Base-by-base conservation (phyloP, 2,797 vertebrate species). In the Oryzias sinensis region DNA sequence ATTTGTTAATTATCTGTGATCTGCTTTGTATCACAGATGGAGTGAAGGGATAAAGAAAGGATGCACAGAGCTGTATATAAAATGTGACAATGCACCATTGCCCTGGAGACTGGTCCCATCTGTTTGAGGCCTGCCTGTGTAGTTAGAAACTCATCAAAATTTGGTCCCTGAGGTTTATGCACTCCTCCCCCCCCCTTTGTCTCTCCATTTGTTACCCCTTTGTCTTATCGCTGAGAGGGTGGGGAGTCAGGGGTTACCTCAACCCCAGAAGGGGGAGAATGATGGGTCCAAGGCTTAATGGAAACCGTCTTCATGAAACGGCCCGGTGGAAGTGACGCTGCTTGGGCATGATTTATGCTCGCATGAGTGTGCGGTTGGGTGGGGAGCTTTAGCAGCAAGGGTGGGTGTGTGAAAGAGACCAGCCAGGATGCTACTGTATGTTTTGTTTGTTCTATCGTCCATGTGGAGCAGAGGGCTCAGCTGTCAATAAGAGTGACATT, bases 51-150 rank as follows among this genome's bases (percentile, higher is more conserved):
- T 24, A 33, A 56, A 29, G 62, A 48, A 43, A 45, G 59, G 65
- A 80, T 67, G 70, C 64, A 77, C 68, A 47, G 68, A 29, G 60
- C 57, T 71, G 81, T 74, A 64, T 73, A 74, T 78, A 64, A 69
- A 72, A 77, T 17, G 78, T 80, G 87, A 50, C 33, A 59, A 72
- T 65, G 81, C 79, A 78, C 77, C 69, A 77, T 59, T 52, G 75
- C 88, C 86, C 84, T 42, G 62, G 82, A 86, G 87, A 88, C 82
- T 59, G 84, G 80, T 81, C 87, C 89, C 90, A 91, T 90, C 90
- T 90, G 89, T 84, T 86, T 70, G 2, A 72, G 80, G 70, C 82
- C 85, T 63, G 76, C 72, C 80, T 77, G 77, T 66, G 62, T 70
- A 79, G 83, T 76, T 79, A 73, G 71, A 70, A 76, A 79, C 87